Evolutionary conservation across 2,113 vertebrate genomes (phyloP).

Genomic region (Sciurus niger): DNA sequence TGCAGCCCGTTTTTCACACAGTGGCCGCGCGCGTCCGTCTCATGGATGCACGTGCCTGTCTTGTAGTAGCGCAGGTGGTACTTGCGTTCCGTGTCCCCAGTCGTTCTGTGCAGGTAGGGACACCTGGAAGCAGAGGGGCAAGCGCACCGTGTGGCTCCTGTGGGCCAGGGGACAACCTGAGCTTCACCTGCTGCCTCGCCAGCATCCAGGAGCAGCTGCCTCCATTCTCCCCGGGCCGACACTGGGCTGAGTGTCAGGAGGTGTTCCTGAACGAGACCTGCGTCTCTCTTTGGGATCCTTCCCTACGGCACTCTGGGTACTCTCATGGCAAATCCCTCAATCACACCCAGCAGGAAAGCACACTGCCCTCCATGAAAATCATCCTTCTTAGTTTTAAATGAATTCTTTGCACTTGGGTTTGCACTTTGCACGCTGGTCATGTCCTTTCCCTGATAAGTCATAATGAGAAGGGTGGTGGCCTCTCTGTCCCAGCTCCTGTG

Average conservation of each 20-base stretch:
- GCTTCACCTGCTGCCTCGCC: not conserved
- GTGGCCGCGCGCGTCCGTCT: conserved; percentile 95
- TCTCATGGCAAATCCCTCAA: fast-evolving
- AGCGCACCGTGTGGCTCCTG: not conserved
- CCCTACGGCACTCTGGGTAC: too few species aligned
- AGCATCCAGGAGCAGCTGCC: not conserved
- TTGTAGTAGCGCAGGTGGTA: conserved; percentile 98
- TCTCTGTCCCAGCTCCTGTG: not conserved
- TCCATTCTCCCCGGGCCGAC: fast-evolving
- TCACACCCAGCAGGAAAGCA: not conserved
- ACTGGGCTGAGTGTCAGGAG: not conserved
- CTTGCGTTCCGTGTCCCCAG: conserved; percentile 97
- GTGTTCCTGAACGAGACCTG: fast-evolving
- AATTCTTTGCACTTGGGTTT: not conserved
- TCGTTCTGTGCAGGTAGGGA: conserved; percentile 95
- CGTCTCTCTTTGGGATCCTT: not conserved
- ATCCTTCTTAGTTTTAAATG: not conserved
- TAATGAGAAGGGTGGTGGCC: not conserved
- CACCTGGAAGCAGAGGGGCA: conserved; percentile 89
- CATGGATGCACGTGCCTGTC: conserved; percentile 96
- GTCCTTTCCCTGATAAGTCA: not conserved
- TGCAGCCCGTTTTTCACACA: conserved; percentile 96
- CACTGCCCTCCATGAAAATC: fast-evolving
- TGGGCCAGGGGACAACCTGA: not conserved
- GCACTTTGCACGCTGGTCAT: fast-evolving